Base-by-base conservation (phyloP, 2,888 invertebrate genomes). In the Enchytraeus crypticus region DNA sequence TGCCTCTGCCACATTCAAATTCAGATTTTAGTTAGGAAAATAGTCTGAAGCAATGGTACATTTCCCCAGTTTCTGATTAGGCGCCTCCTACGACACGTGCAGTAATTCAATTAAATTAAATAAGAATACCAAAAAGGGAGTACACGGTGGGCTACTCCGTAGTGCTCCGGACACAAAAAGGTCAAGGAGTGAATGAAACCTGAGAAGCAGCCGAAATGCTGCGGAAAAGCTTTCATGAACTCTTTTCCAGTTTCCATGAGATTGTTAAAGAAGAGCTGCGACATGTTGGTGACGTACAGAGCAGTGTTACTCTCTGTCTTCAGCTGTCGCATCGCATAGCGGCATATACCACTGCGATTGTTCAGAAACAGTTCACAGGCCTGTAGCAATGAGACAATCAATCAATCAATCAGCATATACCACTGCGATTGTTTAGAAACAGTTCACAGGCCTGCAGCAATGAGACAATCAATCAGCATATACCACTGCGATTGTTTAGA, bases 391-490 rank as follows among this genome's bases (percentile, higher is more conserved):
- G n/a, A n/a, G n/a, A n/a, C n/a, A n/a, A n/a, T n/a, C n/a, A n/a
- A n/a, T n/a, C n/a, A n/a, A n/a, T n/a, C n/a, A n/a, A n/a, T n/a
- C 88, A 89, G 33, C 90, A 83, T 58, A 89, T 87, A 64, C 87
- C 88, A 73, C 87, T 88, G 74, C 90, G 88, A 62, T 90, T 84
- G 73, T 87, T 86, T 61, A 90, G 80, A 77, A 90, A 90, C 67
- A 91, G 79, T 71, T 89, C 87, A 78, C 90, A 89, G 0, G 90
- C 89, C 83, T n/a, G n/a, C n/a, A n/a, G n/a, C n/a, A n/a, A n/a
- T n/a, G n/a, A n/a, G n/a, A n/a, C n/a, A n/a, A n/a, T n/a, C n/a
- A n/a, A n/a, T n/a, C 88, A 89, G 33, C 90, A 83, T 58, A 89
- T 87, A 64, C 87, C 88, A 73, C 87, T 88, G 74, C 90, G 88